phyloP scores from a whole-genome alignment of 1,140 invertebrate genomes.

The Pseudomyrmex concolor region DNA sequence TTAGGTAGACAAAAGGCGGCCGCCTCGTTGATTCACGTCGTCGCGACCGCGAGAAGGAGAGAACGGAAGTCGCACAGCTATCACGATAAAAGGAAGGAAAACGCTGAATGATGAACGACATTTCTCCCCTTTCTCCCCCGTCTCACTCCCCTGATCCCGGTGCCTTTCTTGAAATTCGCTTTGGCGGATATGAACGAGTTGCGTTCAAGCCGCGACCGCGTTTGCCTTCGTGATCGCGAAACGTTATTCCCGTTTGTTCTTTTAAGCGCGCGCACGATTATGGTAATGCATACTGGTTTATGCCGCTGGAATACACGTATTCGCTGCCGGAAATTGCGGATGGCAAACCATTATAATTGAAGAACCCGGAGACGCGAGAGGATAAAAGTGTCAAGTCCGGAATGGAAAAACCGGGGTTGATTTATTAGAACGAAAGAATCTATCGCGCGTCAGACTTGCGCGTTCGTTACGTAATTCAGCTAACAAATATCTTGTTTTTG shows the following conservation, averaged over 20 bases:
- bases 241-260: constrained; percentile 48
- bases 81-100: constrained; percentile 59
- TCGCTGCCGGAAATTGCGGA: constrained; percentile 38
- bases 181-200: constrained; percentile 53
- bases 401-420: not conserved
- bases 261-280: constrained; percentile 39
- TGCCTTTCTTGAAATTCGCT: constrained; percentile 58
- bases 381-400: not conserved
- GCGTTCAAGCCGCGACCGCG: constrained; percentile 20
- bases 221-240: constrained; percentile 58
- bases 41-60: constrained; percentile 4
- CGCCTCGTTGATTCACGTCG: constrained; percentile 47
- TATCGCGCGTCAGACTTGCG: not conserved
- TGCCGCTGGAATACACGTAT: constrained; percentile 33
- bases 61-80: constrained; percentile 33
- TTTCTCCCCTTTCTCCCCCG: not conserved
- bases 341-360: constrained; percentile 44
- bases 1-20: constrained; percentile 47
- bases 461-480: not conserved
- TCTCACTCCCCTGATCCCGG: not conserved
- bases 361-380: not conserved
- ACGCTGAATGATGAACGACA: constrained; percentile 58
- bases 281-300: constrained; percentile 46
- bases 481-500: not conserved
- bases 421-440: not conserved